A percentile compares a stretch with the other conserved stretches of the same genome.
These are phyloP conservation scores for Alitta virens DNA, from an alignment of 2,888 invertebrate species.

Conservation along the genomic window DNA sequence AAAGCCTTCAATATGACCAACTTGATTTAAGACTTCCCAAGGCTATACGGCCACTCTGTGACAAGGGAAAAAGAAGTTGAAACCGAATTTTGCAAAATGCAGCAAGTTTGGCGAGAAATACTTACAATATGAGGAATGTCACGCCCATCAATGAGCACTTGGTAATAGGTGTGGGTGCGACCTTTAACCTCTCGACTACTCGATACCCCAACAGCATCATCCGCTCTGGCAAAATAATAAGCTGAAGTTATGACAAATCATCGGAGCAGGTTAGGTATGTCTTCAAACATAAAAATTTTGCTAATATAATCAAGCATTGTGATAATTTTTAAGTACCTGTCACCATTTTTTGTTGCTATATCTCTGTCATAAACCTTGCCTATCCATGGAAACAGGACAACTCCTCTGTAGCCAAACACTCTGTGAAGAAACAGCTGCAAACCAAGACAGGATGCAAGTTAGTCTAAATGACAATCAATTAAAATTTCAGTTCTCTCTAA, in stretches of 20 bases:
- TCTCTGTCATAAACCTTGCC: constrained; percentile 94
- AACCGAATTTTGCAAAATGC: no score
- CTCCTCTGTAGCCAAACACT: constrained; percentile 95
- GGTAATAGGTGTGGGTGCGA: constrained; percentile 91
- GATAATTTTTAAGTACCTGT: constrained; percentile 27
- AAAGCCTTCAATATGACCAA: no score
- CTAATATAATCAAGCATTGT: no score
- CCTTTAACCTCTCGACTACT: constrained; percentile 65
- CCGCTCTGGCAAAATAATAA: neutral
- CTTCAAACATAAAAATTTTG: no score
- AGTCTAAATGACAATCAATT: neutral
- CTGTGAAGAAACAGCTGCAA: constrained; percentile 82
- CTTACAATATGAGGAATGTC: constrained; percentile 95
- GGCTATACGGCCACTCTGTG: no score
- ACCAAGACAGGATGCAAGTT: neutral
- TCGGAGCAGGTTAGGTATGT: no score
- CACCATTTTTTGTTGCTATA: constrained; percentile 69
- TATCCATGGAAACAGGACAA: constrained; percentile 94
- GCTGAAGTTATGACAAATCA: no score
- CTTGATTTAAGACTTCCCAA: no score
- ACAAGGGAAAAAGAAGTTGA: no score
- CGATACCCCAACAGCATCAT: constrained; percentile 14
- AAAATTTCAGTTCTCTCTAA: no score
- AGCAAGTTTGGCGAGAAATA: no score
- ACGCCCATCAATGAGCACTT: constrained; percentile 93